Evolutionary conservation across 1,140 invertebrate genomes (phyloP).

Genomic region (Maconellicoccus hirsutus): DNA sequence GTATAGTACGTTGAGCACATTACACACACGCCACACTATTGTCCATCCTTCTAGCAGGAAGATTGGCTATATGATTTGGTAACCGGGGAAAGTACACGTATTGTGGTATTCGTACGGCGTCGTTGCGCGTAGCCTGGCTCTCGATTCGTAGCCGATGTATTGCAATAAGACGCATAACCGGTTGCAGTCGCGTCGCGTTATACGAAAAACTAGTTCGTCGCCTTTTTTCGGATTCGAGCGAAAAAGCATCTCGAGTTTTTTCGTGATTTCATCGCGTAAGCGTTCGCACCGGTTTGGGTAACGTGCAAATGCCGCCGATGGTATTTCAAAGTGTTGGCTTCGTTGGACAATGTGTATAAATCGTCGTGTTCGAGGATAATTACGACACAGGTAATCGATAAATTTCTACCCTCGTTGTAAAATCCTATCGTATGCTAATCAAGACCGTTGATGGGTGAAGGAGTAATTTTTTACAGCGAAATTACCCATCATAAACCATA

Average conservation of each 20-base stretch:
- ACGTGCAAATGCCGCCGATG: neutral
- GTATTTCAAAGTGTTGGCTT: no score
- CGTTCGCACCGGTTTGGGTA: neutral
- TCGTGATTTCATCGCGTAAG: no score
- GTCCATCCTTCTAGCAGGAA: conserved; percentile 7
- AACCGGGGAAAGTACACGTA: neutral
- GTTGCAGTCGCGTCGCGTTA: neutral
- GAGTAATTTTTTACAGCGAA: no score
- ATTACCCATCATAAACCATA: no score
- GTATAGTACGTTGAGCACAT: neutral
- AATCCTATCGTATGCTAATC: no score
- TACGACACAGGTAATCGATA: no score
- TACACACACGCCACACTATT: neutral
- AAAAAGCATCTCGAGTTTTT: neutral
- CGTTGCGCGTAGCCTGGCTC: neutral
- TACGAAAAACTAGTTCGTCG: neutral
- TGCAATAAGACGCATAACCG: conserved; percentile 2
- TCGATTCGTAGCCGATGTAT: neutral
- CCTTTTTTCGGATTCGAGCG: neutral
- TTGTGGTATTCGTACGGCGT: neutral
- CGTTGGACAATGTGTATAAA: no score
- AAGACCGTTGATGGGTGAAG: no score
- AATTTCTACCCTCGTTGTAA: no score
- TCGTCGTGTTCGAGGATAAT: no score
- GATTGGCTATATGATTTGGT: neutral